Evolutionary conservation across 2,888 invertebrate species (phyloP), one percentile per base, ranked within the genome.

Genomic region (Noctua fimbriata): DNA sequence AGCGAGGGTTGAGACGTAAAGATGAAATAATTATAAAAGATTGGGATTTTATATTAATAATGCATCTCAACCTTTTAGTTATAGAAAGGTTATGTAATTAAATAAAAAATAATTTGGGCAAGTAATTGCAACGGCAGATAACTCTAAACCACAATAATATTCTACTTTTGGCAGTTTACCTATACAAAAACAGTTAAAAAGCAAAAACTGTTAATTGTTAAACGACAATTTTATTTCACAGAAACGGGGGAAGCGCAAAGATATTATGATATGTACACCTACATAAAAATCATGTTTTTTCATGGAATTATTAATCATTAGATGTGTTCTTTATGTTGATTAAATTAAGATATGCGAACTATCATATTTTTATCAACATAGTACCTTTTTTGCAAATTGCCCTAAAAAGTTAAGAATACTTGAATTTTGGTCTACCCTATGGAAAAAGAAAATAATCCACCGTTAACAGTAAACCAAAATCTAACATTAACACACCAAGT

Each of bases 1-100:
- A 77, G 44, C 41, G 49, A 55, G 32, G 72, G 55, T 69, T 66
- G 6, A 73, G 73, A 73, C 1, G 44, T 52, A 14, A 69, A 58
- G 36, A 58, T 44, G 63, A 49, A 72, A 77, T 28, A n/a, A n/a
- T n/a, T n/a, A 32, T 52, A 28, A 76, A 65, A 24, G 6, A 36
- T 24, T 58, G n/a, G 3, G 14, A n/a, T 14, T 58, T 58, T 58
- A 14, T 12, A 4, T n/a, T n/a, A 14, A 14, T 12, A 55, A 58
- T 14, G n/a, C 5, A n/a, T 58, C n/a, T n/a, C n/a, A n/a, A n/a
- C n/a, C 5, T 58, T 1, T 14, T n/a, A 5, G 0, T 58, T n/a
- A n/a, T 14, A n/a, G 5, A 58, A 58, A 58, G 0, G n/a, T 58
- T 55, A 55, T n/a, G n/a, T 10, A 24, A 9, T 52, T 52, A 24